Evolutionary conservation across 2,113 vertebrate species (phyloP), one percentile per base, ranked within the genome.

Genomic region (Siniperca knerii): DNA sequence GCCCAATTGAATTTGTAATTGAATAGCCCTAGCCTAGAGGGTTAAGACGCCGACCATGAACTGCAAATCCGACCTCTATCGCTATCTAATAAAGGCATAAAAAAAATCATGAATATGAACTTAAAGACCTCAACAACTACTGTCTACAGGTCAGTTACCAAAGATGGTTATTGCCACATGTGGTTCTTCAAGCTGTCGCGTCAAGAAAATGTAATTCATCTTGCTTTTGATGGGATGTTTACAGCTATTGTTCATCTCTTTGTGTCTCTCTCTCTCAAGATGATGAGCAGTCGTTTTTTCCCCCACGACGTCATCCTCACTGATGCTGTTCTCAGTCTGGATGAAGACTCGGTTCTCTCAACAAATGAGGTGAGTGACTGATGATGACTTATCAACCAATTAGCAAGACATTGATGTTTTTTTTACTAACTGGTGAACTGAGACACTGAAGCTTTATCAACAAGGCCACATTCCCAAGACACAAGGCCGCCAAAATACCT

Each of bases 261-360:
- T 64, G 11, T 81, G 16, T 89, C 9, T 54, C 6, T 42, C 9
- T 72, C 67, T 60, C 54, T 73, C n/a, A 72, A 96, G 96, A 95
- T 84, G 2, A 96, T 96, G 95, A 96, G 95, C 87, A 90, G 95
- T 82, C 96, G 96, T 69, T 96, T 96, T 83, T 93, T 86, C 88
- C 96, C 95, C 48, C 90, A 96, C 73, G 86, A 94, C 48, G 90
- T 86, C 90, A 92, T 96, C 92, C 75, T 84, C 75, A 95, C 95
- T 0, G 96, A 96, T 21, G 96, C 95, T 8, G 81, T 96, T 20
- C 95, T 96, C 85, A 96, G 95, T 82, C 92, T 96, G 90, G 96
- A 96, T 48, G 96, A 96, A 87, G 96, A 96, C 89, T 95, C 96
- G 0, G 96, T 96, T 35, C 94, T 96, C 66, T 96, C 96, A 4